Percentiles rank a stretch among this genome's conserved stretches.
These are phyloP conservation scores for Macquaria ambigua DNA, from an alignment of 2,113 vertebrate genomes.

Conservation along the genomic window DNA sequence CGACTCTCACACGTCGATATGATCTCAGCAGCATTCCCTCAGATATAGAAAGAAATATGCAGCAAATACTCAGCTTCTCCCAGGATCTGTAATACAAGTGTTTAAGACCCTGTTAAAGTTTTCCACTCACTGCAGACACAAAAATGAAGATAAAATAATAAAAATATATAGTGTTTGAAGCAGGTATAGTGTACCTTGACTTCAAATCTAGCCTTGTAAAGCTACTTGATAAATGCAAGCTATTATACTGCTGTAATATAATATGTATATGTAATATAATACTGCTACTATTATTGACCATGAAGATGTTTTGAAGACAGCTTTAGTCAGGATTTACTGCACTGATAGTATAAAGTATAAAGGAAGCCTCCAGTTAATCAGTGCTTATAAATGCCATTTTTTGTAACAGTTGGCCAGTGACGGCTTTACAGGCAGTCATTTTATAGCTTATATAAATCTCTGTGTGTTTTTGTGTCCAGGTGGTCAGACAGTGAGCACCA, in stretches of 20 bases:
- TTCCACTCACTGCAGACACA: background rate
- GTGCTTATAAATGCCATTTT: background rate
- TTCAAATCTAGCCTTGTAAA: background rate
- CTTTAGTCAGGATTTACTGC: background rate
- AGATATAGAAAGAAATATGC: conserved; percentile 21
- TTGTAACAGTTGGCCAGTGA: background rate
- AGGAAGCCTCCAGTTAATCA: background rate
- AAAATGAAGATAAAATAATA: background rate
- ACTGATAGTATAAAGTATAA: background rate
- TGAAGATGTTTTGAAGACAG: background rate
- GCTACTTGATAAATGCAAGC: background rate
- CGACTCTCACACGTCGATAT: background rate
- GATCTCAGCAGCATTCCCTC: conserved; percentile 22
- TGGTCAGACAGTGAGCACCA: conserved; percentile 98
- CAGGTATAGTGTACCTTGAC: background rate
- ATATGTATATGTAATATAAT: too few relatives aligned
- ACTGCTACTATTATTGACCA: background rate
- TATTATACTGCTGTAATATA: background rate
- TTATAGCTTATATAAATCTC: conserved; percentile 6
- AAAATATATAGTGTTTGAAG: background rate
- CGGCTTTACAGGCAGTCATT: background rate
- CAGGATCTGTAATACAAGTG: background rate
- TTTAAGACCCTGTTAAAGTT: background rate
- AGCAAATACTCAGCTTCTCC: background rate
- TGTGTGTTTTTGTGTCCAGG: conserved; percentile 81